Base-by-base conservation (phyloP, 2,797 vertebrate genomes). In the Macropodus opercularis region DNA sequence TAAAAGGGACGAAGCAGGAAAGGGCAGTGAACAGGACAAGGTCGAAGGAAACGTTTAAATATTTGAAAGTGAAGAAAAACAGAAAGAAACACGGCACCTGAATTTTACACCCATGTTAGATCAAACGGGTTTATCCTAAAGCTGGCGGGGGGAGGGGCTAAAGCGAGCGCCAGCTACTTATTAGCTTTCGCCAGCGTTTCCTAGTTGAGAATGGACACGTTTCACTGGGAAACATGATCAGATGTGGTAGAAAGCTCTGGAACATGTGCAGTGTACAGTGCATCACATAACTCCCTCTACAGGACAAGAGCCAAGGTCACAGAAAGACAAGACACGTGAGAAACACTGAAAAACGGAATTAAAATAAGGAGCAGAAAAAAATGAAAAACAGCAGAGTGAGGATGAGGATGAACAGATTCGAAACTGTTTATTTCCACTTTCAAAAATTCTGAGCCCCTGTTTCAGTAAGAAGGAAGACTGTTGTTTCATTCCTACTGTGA, bases 401-500 rank as follows among this genome's bases (percentile, higher is more conserved):
- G n/a, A 26, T 27, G 31, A 31, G 8, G 18, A 13, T 34, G 38
- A 36, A 54, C 5, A 63, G 41, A 3, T 68, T 13, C 48, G 46
- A 49, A 38, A 56, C 47, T 50, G 17, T 65, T 71, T 76, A 44
- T 55, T 42, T 7, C 39, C 3, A 4, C 32, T 56, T 57, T 18
- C 9, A 43, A 18, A 60, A 42, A 31, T 46, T 7, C 31, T 3
- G 4, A 40, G 26, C 23, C 12, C 17, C 5, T 4, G 0, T 23
- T 35, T 13, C n/a, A n/a, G n/a, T 1, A 19, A 52, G 1, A n/a
- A 21, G 29, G 1, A 14, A 8, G 5, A 3, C n/a, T 38, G 1
- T 19, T 13, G 27, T 38, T 29, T 11, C n/a, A 21, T 21, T 38
- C 10, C 10, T 17, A 23, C 22, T 52, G 58, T 67, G 10, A 52